These are phyloP conservation scores for Eumacrocentrus americanus DNA, from an alignment of 2,888 invertebrate species.

Conservation along the genomic window DNA sequence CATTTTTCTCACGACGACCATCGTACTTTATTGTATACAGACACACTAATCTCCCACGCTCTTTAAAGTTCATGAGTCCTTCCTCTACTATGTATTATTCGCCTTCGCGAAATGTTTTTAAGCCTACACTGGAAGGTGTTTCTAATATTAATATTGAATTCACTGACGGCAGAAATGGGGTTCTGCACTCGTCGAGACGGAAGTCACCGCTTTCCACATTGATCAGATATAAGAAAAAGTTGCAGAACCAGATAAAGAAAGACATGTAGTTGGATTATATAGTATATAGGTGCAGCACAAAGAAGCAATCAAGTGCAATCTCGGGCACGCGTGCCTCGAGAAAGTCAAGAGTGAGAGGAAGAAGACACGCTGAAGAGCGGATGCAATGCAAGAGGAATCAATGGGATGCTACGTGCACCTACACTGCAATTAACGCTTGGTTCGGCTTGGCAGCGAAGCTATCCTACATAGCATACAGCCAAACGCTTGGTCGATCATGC, in stretches of 20 bases:
- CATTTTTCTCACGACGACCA: constrained; percentile 21
- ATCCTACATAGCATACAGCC: background rate
- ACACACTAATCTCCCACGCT: constrained; percentile 23
- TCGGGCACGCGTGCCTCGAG: background rate
- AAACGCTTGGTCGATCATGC: constrained; percentile 22
- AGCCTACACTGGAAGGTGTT: too few relatives aligned
- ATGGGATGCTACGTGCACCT: constrained; percentile 8
- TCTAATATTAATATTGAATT: too few relatives aligned
- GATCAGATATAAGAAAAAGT: background rate
- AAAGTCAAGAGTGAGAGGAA: background rate
- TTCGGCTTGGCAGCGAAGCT: constrained; percentile 10
- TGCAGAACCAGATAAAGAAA: background rate
- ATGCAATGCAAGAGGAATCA: background rate
- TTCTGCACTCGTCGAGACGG: background rate
- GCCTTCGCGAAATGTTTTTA: background rate
- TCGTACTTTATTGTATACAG: background rate
- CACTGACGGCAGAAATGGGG: background rate
- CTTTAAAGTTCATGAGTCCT: constrained; percentile 22
- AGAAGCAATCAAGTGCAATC: background rate
- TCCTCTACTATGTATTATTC: background rate
- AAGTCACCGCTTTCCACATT: background rate
- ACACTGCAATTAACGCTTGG: constrained; percentile 18
- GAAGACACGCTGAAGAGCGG: background rate
- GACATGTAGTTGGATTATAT: background rate
- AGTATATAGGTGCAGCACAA: background rate